Evolutionary conservation across 2,888 invertebrate species (phyloP), one percentile per base, ranked within the genome.

Genomic region (Eudasyphora cyanicolor): DNA sequence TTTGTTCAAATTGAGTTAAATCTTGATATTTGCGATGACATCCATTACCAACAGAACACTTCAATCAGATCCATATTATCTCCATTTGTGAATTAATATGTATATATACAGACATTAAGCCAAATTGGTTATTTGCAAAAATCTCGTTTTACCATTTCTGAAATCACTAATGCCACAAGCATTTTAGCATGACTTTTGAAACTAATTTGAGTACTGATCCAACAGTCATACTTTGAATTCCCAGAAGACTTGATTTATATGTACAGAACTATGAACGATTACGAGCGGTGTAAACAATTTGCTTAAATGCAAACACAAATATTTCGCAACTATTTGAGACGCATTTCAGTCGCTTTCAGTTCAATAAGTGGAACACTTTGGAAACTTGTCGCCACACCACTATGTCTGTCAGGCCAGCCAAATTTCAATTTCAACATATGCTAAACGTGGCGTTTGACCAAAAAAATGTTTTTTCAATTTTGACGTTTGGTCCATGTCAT

Each of bases 91-190:
- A 24, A 24, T 35, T n/a, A n/a, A n/a, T n/a, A n/a, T n/a, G n/a
- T n/a, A 7, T 29, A n/a, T 29, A n/a, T 29, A 29, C 60, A 54
- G 21, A 21, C 54, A 60, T 67, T 67, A 67, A 12, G n/a, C 42
- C 42, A 67, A 24, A 38, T 67, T 67, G 21, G 38, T 19, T 19
- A 10, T 12, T 19, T 32, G n/a, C 29, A 75, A 81, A 84, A 78
- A 84, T 81, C 78, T 81, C 67, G 84, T 84, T 81, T 84, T 69
- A 17, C 81, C 78, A 79, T 76, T 71, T 54, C 54, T 0, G 35
- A 21, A 2, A 14, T 3, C 67, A 57, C 45, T 69, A 71, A 73
- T 64, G 74, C 67, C 67, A 74, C 38, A 24, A 73, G 38, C 7
- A 7, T 42, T 27, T 71, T 71, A 35, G 51, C 60, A 69, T 74